phyloP scores from a whole-genome alignment of 2,888 invertebrate species.

The Osedax fenrisi region DNA sequence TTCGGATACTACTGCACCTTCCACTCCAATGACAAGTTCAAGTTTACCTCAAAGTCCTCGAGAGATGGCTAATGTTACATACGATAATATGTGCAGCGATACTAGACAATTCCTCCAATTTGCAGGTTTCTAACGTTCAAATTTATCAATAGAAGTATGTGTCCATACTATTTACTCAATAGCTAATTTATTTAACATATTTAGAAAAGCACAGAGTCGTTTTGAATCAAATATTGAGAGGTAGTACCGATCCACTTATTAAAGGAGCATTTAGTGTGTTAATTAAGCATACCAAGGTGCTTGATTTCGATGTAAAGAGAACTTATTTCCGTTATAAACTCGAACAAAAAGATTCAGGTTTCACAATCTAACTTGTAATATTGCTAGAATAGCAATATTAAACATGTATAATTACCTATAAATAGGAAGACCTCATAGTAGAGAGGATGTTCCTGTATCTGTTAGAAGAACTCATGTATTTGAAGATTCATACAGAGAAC shows the following conservation, averaged over 20 bases:
- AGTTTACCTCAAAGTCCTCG: no score
- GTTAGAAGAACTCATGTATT: conserved; percentile 71
- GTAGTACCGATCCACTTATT: conserved; percentile 61
- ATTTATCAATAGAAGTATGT: neutral
- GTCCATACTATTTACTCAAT: no score
- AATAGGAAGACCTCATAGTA: conserved; percentile 58
- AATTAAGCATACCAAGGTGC: conserved; percentile 71
- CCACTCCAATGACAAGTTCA: no score
- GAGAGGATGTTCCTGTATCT: conserved; percentile 72
- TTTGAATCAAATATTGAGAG: conserved; percentile 73
- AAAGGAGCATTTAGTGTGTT: conserved; percentile 77
- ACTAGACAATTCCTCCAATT: conserved; percentile 69
- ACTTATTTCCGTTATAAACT: conserved; percentile 75
- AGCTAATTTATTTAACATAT: no score
- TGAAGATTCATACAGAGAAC: conserved; percentile 74
- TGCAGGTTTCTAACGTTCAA: conserved; percentile 55
- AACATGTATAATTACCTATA: conserved; percentile 75
- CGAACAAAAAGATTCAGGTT: conserved; percentile 64
- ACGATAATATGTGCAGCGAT: conserved; percentile 49
- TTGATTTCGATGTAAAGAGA: conserved; percentile 79
- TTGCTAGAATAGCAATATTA: conserved; percentile 74
- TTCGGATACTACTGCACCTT: no score
- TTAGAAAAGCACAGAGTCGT: conserved; percentile 74
- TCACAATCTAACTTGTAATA: conserved; percentile 54
- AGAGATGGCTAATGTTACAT: no score